These are phyloP conservation scores for Acanthaster planci DNA, from an alignment of 35 echinoderm and acorn worm species.

Conservation along the genomic window DNA sequence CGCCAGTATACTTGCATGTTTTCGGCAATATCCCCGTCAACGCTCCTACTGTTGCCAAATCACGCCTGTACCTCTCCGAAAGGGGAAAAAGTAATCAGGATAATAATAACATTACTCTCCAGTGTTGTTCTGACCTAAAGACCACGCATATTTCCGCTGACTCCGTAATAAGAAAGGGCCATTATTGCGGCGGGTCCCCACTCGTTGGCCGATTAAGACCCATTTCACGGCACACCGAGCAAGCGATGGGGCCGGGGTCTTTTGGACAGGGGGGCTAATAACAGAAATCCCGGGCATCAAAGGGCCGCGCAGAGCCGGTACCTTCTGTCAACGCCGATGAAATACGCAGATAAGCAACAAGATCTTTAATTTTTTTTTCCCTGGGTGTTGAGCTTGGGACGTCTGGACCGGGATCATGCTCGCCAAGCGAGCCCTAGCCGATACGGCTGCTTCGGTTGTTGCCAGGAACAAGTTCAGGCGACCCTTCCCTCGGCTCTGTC, in stretches of 20 bases:
- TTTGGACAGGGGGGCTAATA: conserved; percentile 19
- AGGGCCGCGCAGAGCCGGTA: conserved; percentile 16
- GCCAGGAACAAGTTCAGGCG: background rate
- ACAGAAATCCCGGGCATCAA: conserved; percentile 19
- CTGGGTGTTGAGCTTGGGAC: background rate
- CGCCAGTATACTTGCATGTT: too few relatives aligned
- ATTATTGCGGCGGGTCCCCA: background rate
- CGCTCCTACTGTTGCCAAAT: background rate
- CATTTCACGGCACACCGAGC: conserved; percentile 6
- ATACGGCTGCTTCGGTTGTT: background rate
- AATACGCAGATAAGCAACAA: background rate
- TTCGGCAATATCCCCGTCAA: background rate
- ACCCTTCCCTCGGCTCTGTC: background rate
- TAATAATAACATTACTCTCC: background rate
- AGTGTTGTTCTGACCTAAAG: conserved; percentile 4
- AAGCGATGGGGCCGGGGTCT: conserved; percentile 12
- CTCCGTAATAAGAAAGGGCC: background rate
- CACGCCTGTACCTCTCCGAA: too few relatives aligned
- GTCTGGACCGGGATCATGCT: background rate
- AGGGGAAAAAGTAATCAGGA: background rate
- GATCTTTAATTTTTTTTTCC: too few relatives aligned
- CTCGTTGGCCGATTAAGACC: conserved; percentile 14
- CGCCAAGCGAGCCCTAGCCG: background rate
- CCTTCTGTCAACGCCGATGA: conserved; percentile 13
- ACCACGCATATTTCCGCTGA: conserved; percentile 17